phyloP scores from a whole-genome alignment of 1,140 invertebrate genomes.

The Probaryconus sp. region DNA sequence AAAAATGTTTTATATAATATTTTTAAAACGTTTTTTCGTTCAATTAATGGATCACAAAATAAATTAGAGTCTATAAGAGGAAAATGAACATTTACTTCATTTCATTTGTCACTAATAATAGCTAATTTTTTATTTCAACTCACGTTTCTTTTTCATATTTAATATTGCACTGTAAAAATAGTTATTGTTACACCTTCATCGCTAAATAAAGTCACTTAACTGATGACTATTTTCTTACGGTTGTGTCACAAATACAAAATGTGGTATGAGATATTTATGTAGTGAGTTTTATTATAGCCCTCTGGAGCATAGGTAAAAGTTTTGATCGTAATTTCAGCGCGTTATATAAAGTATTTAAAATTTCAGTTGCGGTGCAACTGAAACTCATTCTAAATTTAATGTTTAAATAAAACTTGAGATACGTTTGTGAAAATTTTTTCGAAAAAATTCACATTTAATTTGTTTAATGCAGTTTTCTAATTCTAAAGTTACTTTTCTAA shows the following conservation, averaged over 20 bases:
- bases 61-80: no score
- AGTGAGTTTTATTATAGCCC: slow-evolving; percentile 10
- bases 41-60: no score
- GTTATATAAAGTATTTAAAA: no score
- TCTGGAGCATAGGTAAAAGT: slow-evolving; percentile 1
- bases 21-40: no score
- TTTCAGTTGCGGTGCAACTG: no score
- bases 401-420: no score
- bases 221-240: slow-evolving; percentile 33
- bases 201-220: slow-evolving; percentile 44
- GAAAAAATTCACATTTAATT: no score
- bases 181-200: slow-evolving; percentile 14
- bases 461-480: no score
- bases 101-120: slow-evolving; percentile 20
- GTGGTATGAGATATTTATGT: slow-evolving; percentile 3
- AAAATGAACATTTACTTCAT: slow-evolving; percentile 19
- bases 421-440: no score
- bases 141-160: slow-evolving; percentile 25
- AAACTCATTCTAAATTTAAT: no score
- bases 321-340: slow-evolving; percentile 7
- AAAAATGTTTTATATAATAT: no score
- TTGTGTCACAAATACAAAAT: slow-evolving; percentile 4
- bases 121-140: slow-evolving; percentile 14
- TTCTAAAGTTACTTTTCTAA: no score
- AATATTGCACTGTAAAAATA: slow-evolving; percentile 26